Evolutionary conservation across 2,797 vertebrate species (phyloP).

Genomic region (Rhinophrynus dorsalis): DNA sequence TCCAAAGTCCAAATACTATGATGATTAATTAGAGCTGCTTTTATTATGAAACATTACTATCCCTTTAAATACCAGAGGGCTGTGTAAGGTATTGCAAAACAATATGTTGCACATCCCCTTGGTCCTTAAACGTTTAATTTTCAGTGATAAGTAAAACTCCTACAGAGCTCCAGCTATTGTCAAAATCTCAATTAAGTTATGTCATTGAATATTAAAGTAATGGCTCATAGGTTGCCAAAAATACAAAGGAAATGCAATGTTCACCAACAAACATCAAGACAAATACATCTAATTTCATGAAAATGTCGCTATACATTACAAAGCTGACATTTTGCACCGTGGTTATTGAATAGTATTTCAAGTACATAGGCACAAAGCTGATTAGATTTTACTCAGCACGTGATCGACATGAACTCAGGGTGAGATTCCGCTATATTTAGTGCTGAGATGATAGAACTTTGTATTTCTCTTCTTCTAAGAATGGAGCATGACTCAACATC

Average conservation of each 20-base stretch:
- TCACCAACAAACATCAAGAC: slow-evolving; percentile 75
- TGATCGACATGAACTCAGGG: neutral
- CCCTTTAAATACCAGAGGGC: too few species aligned
- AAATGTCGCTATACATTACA: slow-evolving; percentile 62
- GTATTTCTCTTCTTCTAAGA: neutral
- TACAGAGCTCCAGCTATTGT: slow-evolving; percentile 66
- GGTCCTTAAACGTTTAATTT: too few species aligned
- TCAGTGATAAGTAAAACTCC: slow-evolving; percentile 77
- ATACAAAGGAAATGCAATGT: slow-evolving; percentile 76
- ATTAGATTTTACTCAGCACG: slow-evolving; percentile 10
- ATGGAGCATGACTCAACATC: neutral
- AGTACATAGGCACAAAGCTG: slow-evolving; percentile 13
- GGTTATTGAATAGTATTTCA: slow-evolving; percentile 38
- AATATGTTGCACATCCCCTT: too few species aligned
- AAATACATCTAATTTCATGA: slow-evolving; percentile 79
- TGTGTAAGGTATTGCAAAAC: too few species aligned
- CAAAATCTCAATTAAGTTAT: slow-evolving; percentile 78
- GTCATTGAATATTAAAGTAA: slow-evolving; percentile 78
- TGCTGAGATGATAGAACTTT: slow-evolving; percentile 4
- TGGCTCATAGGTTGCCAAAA: slow-evolving; percentile 68
- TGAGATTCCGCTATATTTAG: slow-evolving; percentile 21
- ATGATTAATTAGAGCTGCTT: too few species aligned
- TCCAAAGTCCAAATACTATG: too few species aligned
- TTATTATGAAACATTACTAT: too few species aligned
- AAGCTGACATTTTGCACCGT: slow-evolving; percentile 61